Evolutionary conservation across 2,888 invertebrate species (phyloP), one percentile per base, ranked within the genome.

Genomic region (Hemithea aestivaria): DNA sequence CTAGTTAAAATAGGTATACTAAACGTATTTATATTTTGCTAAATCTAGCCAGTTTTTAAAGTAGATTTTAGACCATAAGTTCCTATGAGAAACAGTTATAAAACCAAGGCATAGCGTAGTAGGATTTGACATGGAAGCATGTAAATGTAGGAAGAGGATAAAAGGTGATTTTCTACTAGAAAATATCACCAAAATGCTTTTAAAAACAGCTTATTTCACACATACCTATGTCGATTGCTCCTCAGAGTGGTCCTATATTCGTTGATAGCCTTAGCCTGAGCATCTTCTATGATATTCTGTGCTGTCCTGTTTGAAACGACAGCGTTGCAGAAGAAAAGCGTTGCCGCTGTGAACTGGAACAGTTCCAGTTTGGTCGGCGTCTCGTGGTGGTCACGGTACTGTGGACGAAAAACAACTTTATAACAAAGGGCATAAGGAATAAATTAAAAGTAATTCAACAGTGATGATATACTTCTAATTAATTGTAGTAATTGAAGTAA

Each of bases 201-300:
- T n/a, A n/a, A n/a, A n/a, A 8, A 24, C 30, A 8, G n/a, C 11
- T 24, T 10, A 27, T 1, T 30, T 5, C 5, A 7, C 2, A 45
- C 50, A 52, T 40, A 88, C 88, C 87, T 78, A 53, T 89, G 89
- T 23, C 85, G 71, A 51, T 90, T 90, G 45, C 89, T 90, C 21
- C 89, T 65, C 1, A 90, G 71, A 1, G 83, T 83, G 4, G 77
- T 59, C 1, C 89, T 73, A 49, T 88, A 88, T 10, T 88, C 84
- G 39, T 88, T 80, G 55, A 90, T 78, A 10, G 83, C 66, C 27
- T 72, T 79, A 1, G 87, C 78, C 51, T 90, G 90, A 0, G 88
- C 79, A 35, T 90, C 90, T 35, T 89, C 88, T 1, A 88, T 75
- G 21, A 88, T 85, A 29, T 66, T 78, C 54, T 83, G 76, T 0